A percentile compares a stretch with the other conserved stretches of the same genome.
Conservation (phyloP, 2,888 invertebrate species). For the Nineta flava region DNA sequence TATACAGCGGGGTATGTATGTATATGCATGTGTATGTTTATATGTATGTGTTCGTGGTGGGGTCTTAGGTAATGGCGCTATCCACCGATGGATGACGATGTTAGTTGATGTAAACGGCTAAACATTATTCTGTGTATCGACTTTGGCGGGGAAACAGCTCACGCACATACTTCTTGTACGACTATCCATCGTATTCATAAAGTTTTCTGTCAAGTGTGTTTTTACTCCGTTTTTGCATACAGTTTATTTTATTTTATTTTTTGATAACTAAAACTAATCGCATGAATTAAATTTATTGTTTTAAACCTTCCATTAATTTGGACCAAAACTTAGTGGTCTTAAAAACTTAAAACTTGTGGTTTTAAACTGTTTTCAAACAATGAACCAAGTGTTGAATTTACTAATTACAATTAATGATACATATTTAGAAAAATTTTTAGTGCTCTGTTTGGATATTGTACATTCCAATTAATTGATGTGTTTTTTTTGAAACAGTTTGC, state of each 20-base stretch:
- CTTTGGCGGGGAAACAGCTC: conserved; percentile 1
- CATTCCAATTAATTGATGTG: neutral
- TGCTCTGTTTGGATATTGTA: no score
- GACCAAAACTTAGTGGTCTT: no score
- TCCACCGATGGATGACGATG: conserved; percentile 16
- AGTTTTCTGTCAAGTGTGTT: no score
- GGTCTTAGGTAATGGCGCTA: conserved; percentile 19
- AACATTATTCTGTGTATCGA: conserved; percentile 1
- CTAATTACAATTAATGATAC: no score
- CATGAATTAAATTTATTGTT: no score
- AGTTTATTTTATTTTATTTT: no score
- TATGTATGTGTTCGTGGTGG: neutral
- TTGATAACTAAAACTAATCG: no score
- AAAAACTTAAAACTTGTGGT: no score
- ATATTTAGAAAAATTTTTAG: no score
- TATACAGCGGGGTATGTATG: neutral
- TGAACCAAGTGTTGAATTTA: neutral
- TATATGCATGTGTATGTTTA: neutral
- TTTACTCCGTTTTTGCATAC: no score
- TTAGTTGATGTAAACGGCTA: conserved; percentile 21
- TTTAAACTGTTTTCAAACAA: neutral
- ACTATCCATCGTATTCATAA: neutral
- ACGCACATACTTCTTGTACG: neutral
- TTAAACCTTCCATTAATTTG: no score
- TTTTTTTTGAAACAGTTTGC: neutral